These are phyloP conservation scores for Boulengeromyrus knoepffleri DNA, from an alignment of 2,113 vertebrate genomes.

Conservation along the genomic window DNA sequence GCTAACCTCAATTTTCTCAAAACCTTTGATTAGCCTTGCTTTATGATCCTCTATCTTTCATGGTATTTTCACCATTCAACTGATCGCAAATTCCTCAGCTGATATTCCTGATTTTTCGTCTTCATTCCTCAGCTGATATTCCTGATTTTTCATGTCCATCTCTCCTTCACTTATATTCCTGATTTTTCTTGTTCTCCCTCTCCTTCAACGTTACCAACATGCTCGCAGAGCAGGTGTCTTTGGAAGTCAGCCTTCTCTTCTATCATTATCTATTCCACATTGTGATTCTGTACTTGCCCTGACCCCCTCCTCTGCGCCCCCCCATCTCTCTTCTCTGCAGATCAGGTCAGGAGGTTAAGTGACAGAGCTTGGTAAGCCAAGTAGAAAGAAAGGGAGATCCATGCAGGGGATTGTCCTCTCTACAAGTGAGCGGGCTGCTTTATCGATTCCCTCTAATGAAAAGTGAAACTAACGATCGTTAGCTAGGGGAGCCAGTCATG, in stretches of 20 bases:
- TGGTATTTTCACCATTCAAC: background rate
- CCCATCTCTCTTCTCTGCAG: conserved; percentile 16
- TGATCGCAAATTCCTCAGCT: background rate
- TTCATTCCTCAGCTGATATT: background rate
- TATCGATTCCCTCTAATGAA: conserved; percentile 63
- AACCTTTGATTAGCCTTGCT: background rate
- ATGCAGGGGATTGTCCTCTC: conserved; percentile 37
- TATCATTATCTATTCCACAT: background rate
- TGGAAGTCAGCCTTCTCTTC: background rate
- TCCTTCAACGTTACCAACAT: background rate
- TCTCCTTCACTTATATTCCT: background rate
- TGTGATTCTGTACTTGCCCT: background rate
- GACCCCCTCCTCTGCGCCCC: background rate
- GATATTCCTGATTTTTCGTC: background rate
- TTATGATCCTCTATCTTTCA: background rate
- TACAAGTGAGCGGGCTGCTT: conserved; percentile 46
- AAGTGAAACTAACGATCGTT: conserved; percentile 53
- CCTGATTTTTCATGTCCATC: background rate
- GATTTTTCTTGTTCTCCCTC: background rate
- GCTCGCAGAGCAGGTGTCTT: background rate
- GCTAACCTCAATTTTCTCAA: background rate
- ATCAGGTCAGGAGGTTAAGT: conserved; percentile 16
- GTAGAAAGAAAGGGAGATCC: conserved; percentile 21
- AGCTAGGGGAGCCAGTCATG: conserved; percentile 27
- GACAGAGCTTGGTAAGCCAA: background rate